Conservation (phyloP, 2,113 vertebrate genomes). For the Mesocricetus auratus region DNA sequence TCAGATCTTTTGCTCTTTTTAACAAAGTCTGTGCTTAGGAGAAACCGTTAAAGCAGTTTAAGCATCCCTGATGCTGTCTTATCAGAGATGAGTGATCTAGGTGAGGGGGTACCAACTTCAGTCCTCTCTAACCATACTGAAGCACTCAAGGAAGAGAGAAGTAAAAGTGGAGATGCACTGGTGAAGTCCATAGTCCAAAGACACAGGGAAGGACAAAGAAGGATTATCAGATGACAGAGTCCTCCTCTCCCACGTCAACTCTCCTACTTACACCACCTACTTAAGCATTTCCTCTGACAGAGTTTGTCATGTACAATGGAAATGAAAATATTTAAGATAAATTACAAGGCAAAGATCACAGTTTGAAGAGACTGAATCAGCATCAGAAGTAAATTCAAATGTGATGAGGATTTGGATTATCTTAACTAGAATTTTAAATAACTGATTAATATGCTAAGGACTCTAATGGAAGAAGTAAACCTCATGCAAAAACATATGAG, state of each 20-base stretch:
- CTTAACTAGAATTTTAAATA: neutral
- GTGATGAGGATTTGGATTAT: neutral
- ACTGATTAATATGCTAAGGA: neutral
- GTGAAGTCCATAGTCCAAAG: neutral
- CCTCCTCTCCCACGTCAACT: fast-evolving
- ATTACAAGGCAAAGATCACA: neutral
- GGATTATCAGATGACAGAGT: too few species aligned
- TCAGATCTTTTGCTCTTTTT: neutral
- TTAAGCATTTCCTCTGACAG: too few species aligned
- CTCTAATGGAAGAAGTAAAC: neutral
- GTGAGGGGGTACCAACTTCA: neutral
- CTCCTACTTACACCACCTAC: neutral
- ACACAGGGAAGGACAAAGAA: neutral
- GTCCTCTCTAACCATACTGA: neutral
- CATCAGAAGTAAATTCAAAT: neutral
- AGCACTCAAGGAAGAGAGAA: too few species aligned
- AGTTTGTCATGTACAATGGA: neutral
- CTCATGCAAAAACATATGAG: neutral
- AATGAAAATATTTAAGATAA: neutral
- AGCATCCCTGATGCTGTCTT: neutral
- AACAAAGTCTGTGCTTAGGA: neutral
- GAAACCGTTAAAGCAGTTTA: neutral
- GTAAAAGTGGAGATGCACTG: too few species aligned
- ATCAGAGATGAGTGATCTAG: neutral
- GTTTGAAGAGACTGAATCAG: neutral